Conservation (phyloP, 2,888 invertebrate genomes). For the Mylabris sibirica region DNA sequence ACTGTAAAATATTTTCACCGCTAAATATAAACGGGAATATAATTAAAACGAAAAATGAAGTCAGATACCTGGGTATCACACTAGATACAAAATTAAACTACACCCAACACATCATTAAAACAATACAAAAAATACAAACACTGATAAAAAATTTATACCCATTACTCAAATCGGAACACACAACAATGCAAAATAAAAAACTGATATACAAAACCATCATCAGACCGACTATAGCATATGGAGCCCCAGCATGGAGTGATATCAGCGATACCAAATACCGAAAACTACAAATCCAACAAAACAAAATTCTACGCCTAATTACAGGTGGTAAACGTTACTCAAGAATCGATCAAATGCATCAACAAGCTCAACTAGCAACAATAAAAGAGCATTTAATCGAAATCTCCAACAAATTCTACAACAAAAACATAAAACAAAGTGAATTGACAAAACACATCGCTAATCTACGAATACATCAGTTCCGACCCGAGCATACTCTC, state of each 20-base stretch:
- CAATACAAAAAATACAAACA: background rate
- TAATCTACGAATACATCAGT: background rate
- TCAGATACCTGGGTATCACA: too few relatives aligned
- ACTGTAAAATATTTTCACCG: too few relatives aligned
- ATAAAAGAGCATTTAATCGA: background rate
- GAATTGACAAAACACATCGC: background rate
- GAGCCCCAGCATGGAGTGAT: background rate
- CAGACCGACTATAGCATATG: background rate
- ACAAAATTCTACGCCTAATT: background rate
- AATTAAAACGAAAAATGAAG: too few relatives aligned
- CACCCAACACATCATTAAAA: background rate
- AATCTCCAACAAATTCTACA: background rate
- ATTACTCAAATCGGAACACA: background rate
- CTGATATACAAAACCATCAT: background rate
- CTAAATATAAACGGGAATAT: too few relatives aligned
- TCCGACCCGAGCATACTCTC: background rate
- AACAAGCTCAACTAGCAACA: background rate
- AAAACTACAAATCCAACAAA: background rate
- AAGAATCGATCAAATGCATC: background rate
- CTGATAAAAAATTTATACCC: background rate
- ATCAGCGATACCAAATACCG: background rate
- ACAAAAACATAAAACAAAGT: background rate
- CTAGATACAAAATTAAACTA: background rate
- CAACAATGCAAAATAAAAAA: background rate
- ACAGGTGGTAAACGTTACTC: slow-evolving; percentile 5